Evolutionary conservation across 1,140 invertebrate species (phyloP).

Genomic region (Octopus sinensis): DNA sequence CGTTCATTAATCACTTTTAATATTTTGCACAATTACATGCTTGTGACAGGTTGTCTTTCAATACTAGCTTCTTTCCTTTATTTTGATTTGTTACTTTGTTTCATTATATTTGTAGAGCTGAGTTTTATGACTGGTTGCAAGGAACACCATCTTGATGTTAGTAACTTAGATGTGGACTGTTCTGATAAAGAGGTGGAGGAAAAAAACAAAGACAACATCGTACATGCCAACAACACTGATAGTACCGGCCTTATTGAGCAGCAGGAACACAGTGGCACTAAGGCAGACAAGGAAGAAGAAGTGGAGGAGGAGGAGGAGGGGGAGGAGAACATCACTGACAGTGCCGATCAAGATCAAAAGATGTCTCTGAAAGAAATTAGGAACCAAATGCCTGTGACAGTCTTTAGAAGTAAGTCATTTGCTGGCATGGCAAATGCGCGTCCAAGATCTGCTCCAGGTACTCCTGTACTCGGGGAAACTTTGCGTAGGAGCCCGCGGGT

Average conservation of each 20-base stretch:
- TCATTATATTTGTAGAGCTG: background rate
- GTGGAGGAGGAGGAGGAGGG: background rate
- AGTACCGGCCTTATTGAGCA: background rate
- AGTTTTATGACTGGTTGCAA: background rate
- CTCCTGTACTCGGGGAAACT: constrained; percentile 45
- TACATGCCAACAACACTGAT: background rate
- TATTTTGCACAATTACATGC: too few relatives aligned
- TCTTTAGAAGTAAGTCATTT: constrained; percentile 48
- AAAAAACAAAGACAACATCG: background rate
- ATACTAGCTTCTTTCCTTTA: too few relatives aligned
- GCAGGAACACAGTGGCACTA: background rate
- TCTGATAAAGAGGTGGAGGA: background rate
- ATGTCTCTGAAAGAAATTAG: constrained; percentile 11
- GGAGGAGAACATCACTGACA: background rate
- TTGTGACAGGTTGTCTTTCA: too few relatives aligned
- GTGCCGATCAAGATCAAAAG: background rate
- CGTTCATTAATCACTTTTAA: too few relatives aligned
- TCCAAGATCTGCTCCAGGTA: constrained; percentile 24
- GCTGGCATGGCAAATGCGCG: constrained; percentile 39
- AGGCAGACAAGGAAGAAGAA: background rate
- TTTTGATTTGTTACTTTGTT: background rate
- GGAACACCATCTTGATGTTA: background rate
- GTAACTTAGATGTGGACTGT: constrained; percentile 5
- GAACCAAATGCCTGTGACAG: constrained; percentile 22
- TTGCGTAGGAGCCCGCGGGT: constrained; percentile 29